phyloP scores from a whole-genome alignment of 2,888 invertebrate genomes.

The Eulithis testata region DNA sequence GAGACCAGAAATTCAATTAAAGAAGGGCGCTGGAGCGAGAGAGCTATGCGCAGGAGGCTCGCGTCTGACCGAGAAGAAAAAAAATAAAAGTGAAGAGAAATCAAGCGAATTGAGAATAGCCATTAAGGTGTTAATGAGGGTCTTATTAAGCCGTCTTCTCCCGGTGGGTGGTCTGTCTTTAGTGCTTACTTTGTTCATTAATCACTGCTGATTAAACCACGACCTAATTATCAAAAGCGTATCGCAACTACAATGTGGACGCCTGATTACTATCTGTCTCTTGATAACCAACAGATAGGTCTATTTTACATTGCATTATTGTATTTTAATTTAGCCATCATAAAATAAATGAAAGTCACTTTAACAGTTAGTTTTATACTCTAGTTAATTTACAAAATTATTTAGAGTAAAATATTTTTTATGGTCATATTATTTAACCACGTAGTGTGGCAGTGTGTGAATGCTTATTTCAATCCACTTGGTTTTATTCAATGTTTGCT shows the following conservation, averaged over 20 bases:
- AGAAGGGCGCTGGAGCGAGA: constrained; percentile 66
- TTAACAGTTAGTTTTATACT: constrained; percentile 1
- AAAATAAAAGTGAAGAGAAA: constrained; percentile 79
- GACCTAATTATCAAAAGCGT: constrained; percentile 76
- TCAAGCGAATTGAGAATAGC: constrained; percentile 82
- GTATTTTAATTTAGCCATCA: constrained; percentile 1
- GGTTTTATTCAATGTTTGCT: too few relatives aligned
- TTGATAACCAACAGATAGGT: constrained; percentile 20
- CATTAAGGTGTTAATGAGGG: constrained; percentile 84
- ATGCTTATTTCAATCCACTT: too few relatives aligned
- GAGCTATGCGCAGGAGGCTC: constrained; percentile 53
- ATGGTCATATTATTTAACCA: background rate
- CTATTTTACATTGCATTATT: constrained; percentile 7
- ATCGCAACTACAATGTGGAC: constrained; percentile 57
- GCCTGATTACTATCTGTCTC: constrained; percentile 31
- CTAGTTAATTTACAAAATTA: background rate
- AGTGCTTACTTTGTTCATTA: constrained; percentile 76
- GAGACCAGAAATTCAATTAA: constrained; percentile 79
- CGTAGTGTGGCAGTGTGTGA: too few relatives aligned
- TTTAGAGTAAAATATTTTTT: background rate
- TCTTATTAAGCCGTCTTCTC: constrained; percentile 83
- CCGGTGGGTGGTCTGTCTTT: constrained; percentile 79
- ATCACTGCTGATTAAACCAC: constrained; percentile 73
- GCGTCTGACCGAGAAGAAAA: constrained; percentile 62
- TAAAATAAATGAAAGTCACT: constrained; percentile 6